These are phyloP conservation scores for Boleophthalmus pectinirostris DNA, from an alignment of 2,113 vertebrate species.

Conservation along the genomic window DNA sequence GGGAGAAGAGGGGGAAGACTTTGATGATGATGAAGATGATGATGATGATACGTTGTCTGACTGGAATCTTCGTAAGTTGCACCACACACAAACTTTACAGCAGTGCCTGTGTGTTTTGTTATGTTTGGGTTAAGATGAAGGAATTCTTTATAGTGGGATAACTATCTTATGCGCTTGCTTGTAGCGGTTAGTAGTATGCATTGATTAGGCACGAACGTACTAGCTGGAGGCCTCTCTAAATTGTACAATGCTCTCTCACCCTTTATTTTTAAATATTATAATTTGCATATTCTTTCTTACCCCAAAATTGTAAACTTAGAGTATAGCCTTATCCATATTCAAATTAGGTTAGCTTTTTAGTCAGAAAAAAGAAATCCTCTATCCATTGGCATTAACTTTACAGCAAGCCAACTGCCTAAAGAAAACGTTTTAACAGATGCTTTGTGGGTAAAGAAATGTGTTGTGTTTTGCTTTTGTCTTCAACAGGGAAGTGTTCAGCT, in stretches of 20 bases:
- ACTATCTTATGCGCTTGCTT: neutral
- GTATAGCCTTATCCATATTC: neutral
- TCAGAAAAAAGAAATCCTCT: neutral
- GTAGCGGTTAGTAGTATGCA: neutral
- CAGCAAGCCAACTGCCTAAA: neutral
- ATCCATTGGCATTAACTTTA: neutral
- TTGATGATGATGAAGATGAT: constrained; percentile 88
- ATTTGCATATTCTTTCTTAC: too few relatives aligned
- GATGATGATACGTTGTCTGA: constrained; percentile 89
- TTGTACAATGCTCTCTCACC: neutral
- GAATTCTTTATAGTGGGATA: neutral
- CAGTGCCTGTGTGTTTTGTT: neutral
- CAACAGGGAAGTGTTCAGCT: constrained; percentile 88
- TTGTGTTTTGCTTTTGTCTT: neutral
- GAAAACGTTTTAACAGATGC: neutral
- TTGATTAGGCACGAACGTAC: neutral
- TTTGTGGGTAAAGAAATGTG: neutral
- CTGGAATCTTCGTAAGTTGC: constrained; percentile 90
- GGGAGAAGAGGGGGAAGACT: constrained; percentile 84
- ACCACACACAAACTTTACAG: neutral
- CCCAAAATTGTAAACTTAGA: too few relatives aligned
- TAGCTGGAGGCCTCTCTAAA: too few relatives aligned
- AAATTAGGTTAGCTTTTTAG: neutral
- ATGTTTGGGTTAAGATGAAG: neutral
- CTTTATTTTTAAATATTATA: neutral